Evolutionary conservation across 2,113 vertebrate genomes (phyloP).

Genomic region (Emydocephalus ijimae): DNA sequence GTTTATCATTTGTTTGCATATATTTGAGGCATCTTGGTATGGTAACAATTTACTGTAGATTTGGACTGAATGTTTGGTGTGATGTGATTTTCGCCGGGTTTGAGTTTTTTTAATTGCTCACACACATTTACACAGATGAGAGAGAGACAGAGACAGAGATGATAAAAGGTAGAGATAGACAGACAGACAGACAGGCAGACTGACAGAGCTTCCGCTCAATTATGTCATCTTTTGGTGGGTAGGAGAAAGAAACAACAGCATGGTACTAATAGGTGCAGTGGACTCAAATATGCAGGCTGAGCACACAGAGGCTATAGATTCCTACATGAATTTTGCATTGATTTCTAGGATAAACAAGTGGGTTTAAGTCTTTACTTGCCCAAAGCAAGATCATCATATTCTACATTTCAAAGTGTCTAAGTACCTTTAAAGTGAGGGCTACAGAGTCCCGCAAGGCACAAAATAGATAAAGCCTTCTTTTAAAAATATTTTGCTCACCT

Average conservation of each 20-base stretch:
- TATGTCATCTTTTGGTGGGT: background rate
- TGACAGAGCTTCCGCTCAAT: background rate
- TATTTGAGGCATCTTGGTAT: background rate
- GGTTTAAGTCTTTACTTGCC: conserved; percentile 86
- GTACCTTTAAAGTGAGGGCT: conserved; percentile 81
- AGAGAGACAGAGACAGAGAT: no score
- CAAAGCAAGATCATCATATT: conserved; percentile 83
- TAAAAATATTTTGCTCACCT: conserved; percentile 84
- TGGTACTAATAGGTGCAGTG: background rate
- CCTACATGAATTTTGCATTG: conserved; percentile 74
- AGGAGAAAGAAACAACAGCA: background rate
- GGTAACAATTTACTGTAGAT: background rate
- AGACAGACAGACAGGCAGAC: background rate
- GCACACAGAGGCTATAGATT: conserved; percentile 47
- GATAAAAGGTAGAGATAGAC: no score
- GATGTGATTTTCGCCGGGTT: background rate
- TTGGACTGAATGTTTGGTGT: background rate
- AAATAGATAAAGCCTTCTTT: conserved; percentile 80
- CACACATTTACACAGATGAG: no score
- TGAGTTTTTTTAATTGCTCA: background rate
- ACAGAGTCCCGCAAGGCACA: conserved; percentile 77
- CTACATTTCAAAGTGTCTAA: conserved; percentile 81
- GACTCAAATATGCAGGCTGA: background rate
- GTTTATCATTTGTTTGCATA: background rate
- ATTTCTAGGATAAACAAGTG: conserved; percentile 89